Percentiles rank a stretch among this genome's conserved stretches.
Evolutionary conservation across 2,888 invertebrate genomes (phyloP).

Genomic region (Epinotia demarniana): DNA sequence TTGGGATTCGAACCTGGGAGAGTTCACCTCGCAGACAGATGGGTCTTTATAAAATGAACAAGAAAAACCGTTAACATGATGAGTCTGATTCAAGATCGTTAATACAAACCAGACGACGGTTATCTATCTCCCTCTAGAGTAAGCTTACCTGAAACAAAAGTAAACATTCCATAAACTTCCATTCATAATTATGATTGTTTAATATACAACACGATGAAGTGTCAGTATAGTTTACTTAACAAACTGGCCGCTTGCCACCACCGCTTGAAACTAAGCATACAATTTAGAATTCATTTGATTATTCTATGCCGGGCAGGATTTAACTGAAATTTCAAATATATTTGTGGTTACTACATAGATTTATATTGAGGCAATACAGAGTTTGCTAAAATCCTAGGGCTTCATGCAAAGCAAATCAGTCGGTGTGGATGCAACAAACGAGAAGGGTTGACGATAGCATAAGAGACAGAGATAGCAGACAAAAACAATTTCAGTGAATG

Average conservation of each 20-base stretch:
- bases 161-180: constrained; percentile 34
- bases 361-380: not conserved
- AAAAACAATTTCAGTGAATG: too few relatives aligned
- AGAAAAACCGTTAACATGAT: too few relatives aligned
- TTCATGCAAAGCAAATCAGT: too few relatives aligned
- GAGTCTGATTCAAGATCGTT: not conserved
- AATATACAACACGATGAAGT: constrained; percentile 11
- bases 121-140: constrained; percentile 40
- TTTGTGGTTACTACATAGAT: not conserved
- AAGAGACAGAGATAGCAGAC: too few relatives aligned
- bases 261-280: constrained; percentile 29
- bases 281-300: constrained; percentile 36
- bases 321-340: not conserved
- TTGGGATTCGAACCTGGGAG: too few relatives aligned
- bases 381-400: too few relatives aligned
- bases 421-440: too few relatives aligned
- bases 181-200: constrained; percentile 11
- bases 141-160: constrained; percentile 59
- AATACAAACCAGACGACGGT: constrained; percentile 26
- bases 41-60: too few relatives aligned
- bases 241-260: constrained; percentile 29
- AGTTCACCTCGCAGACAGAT: too few relatives aligned
- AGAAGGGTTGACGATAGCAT: too few relatives aligned
- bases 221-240: constrained; percentile 1
- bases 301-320: constrained; percentile 6